A percentile compares a stretch with the other conserved stretches of the same genome.
Evolutionary conservation across 2,888 invertebrate genomes (phyloP).

Genomic region (Leptopilina myrica): DNA sequence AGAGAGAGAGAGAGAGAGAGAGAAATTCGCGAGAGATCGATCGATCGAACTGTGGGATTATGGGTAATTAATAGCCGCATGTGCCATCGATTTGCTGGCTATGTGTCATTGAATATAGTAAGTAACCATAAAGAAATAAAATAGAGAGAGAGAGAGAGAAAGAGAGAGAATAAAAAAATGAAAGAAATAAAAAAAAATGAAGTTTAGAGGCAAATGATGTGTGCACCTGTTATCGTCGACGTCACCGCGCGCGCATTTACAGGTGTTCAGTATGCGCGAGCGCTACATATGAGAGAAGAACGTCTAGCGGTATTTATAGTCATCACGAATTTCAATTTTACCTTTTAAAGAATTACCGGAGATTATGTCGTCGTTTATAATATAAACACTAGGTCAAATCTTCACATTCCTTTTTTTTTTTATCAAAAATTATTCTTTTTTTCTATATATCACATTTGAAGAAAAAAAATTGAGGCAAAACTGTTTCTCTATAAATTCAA

Average conservation of each 20-base stretch:
- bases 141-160: background rate
- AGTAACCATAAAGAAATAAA: slow-evolving; percentile 34
- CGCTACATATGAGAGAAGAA: background rate
- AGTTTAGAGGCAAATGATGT: slow-evolving; percentile 23
- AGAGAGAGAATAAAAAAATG: too few species aligned
- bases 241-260: background rate
- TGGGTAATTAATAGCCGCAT: slow-evolving; percentile 66
- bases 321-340: slow-evolving; percentile 14
- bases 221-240: slow-evolving; percentile 34
- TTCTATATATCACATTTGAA: too few species aligned
- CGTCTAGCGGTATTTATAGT: slow-evolving; percentile 30
- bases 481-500: too few species aligned
- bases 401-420: too few species aligned
- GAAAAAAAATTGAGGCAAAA: too few species aligned
- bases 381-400: too few species aligned
- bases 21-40: slow-evolving; percentile 49
- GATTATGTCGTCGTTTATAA: too few species aligned
- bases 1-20: background rate
- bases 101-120: slow-evolving; percentile 57
- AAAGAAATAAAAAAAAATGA: background rate
- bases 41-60: slow-evolving; percentile 50
- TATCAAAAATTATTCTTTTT: too few species aligned
- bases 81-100: slow-evolving; percentile 62
- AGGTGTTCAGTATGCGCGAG: slow-evolving; percentile 29
- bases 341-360: background rate